Evolutionary conservation across 2,888 invertebrate species (phyloP), one percentile per base, ranked within the genome.

Genomic region (Polyploca ridens): DNA sequence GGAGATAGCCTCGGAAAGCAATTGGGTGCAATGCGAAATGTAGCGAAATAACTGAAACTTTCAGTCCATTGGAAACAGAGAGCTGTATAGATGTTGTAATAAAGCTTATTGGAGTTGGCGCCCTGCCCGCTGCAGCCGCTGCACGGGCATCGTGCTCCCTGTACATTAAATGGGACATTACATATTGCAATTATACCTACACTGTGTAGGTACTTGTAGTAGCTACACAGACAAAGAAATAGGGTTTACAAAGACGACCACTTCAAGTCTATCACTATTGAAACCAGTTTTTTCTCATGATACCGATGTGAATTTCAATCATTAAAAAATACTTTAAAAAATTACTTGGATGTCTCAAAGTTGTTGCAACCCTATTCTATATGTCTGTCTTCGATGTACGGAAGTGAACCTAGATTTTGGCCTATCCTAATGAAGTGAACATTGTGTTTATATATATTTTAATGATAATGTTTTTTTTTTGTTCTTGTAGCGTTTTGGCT

Each of bases 71-170:
- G 19, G 66, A 62, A 64, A 67, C 67, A 67, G 60, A 67, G 63
- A 64, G 49, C 33, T 49, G 54, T 44, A 19, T 35, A 49, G 60
- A 59, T 64, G 58, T 64, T 66, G 64, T 62, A 27, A 63, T 64
- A 64, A 35, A 59, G 63, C 57, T 57, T 59, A 63, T 54, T 64
- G 64, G 19, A 27, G 66, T 46, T 67, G 67, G 67, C 67, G 27
- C 33, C 7, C 7, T 64, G 67, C 66, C 64, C 59, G 19, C 54
- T 19, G 54, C 54, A 54, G n/a, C 49, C 49, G 54, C 62, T 19
- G 54, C 54, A 54, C 54, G 3, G 4, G 16, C 54, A 19, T 19
- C 3, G 19, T 0, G 54, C 54, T 19, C 54, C 54, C 54, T 16
- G 16, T 19, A 19, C 7, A 54, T 19, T n/a, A 49, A 49, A 54